phyloP scores from a whole-genome alignment of 2,113 vertebrate genomes.

The Pachycephala philippinensis region DNA sequence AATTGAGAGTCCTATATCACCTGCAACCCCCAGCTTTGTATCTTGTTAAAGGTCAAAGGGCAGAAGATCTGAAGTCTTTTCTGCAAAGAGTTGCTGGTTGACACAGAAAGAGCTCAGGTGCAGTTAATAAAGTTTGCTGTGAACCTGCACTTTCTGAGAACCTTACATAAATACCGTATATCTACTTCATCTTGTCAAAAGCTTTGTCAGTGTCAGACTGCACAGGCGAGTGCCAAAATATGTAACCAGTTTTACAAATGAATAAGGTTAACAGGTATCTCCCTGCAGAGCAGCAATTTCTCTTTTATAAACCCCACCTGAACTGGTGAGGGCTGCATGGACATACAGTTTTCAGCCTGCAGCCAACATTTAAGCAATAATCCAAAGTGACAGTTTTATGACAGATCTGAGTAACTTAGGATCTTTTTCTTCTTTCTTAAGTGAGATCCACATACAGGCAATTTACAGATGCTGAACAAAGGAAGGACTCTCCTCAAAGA shows the following conservation, averaged over 20 bases:
- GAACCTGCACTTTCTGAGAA: background rate
- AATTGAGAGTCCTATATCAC: background rate
- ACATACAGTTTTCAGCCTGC: slow-evolving; percentile 10
- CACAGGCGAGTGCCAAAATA: background rate
- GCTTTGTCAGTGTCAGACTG: background rate
- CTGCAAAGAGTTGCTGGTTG: background rate
- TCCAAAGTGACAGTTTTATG: slow-evolving; percentile 48
- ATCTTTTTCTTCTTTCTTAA: background rate
- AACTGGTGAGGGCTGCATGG: background rate
- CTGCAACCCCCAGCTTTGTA: background rate
- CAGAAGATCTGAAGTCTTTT: background rate
- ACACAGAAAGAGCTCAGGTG: background rate
- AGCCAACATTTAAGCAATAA: slow-evolving; percentile 34
- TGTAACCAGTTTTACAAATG: slow-evolving; percentile 28
- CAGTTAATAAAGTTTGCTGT: slow-evolving; percentile 22
- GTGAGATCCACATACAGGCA: background rate
- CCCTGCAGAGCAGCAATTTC: slow-evolving; percentile 48
- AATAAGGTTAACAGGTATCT: slow-evolving; percentile 40
- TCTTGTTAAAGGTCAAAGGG: background rate
- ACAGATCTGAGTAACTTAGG: slow-evolving; percentile 16
- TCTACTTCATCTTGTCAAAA: slow-evolving; percentile 24
- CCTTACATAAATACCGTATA: background rate
- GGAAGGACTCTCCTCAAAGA: background rate
- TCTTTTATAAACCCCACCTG: slow-evolving; percentile 33
- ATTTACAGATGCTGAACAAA: background rate